Conservation (phyloP, 2,113 vertebrate species). For the Prietella phreatophila region DNA sequence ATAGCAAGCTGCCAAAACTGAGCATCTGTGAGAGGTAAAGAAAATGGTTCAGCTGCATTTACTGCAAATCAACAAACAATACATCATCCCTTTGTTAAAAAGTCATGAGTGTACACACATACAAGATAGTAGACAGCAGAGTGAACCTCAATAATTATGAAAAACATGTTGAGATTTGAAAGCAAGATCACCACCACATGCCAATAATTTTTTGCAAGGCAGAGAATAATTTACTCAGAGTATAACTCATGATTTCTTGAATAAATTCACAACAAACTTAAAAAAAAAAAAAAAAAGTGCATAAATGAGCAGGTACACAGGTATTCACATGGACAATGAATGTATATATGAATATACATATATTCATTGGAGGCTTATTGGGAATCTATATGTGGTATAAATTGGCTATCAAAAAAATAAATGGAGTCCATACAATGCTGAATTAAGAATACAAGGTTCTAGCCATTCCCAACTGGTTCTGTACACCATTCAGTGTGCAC, state of each 20-base stretch:
- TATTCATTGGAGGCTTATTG: too few species aligned
- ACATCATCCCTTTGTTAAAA: not conserved
- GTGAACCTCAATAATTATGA: not conserved
- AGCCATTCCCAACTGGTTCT: not conserved
- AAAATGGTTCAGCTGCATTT: not conserved
- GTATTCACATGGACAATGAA: too few species aligned
- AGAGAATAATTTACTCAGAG: not conserved
- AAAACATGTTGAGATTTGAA: not conserved
- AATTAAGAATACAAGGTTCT: not conserved
- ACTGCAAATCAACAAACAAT: not conserved
- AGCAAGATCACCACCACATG: not conserved
- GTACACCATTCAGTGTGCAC: too few species aligned
- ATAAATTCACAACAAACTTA: not conserved
- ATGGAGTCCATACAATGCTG: not conserved
- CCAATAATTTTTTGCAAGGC: not conserved
- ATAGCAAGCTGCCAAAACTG: not conserved
- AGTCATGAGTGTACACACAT: not conserved
- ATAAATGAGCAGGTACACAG: too few species aligned
- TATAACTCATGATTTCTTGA: not conserved
- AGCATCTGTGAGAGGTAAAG: not conserved
- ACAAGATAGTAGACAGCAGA: not conserved
- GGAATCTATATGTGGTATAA: not conserved
- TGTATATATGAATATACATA: too few species aligned
- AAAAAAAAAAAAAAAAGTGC: too few species aligned
- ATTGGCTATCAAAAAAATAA: not conserved